These are phyloP conservation scores for Poicephalus gulielmi DNA, from an alignment of 2,113 vertebrate genomes.

Conservation along the genomic window DNA sequence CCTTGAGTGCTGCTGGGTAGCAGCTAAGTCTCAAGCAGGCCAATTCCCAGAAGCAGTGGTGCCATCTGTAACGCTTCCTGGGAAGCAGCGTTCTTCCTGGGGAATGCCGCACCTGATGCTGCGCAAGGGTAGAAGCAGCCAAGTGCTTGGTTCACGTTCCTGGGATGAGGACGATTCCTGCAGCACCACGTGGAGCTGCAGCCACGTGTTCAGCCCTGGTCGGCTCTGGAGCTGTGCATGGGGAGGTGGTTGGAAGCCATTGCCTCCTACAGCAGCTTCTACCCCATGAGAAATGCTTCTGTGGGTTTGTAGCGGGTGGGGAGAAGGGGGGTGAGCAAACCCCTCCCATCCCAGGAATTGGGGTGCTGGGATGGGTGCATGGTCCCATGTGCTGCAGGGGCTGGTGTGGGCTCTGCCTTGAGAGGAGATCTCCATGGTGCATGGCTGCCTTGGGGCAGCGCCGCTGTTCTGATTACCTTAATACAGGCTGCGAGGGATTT, in stretches of 20 bases:
- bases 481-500: background rate
- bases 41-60: background rate
- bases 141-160: accelerated
- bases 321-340: background rate
- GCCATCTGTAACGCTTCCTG: background rate
- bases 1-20: background rate
- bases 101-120: background rate
- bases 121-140: background rate
- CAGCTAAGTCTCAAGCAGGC: background rate
- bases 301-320: background rate
- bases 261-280: background rate
- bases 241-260: background rate
- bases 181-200: accelerated
- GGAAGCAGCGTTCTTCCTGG: background rate
- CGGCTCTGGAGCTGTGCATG: accelerated
- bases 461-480: accelerated
- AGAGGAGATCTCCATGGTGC: background rate
- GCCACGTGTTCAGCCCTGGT: background rate
- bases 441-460: background rate
- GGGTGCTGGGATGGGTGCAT: background rate
- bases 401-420: background rate
- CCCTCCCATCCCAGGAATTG: background rate
- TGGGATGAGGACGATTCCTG: accelerated
- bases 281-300: background rate
- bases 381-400: background rate